Conservation (phyloP, 2,113 vertebrate species). For the Abramis brama region DNA sequence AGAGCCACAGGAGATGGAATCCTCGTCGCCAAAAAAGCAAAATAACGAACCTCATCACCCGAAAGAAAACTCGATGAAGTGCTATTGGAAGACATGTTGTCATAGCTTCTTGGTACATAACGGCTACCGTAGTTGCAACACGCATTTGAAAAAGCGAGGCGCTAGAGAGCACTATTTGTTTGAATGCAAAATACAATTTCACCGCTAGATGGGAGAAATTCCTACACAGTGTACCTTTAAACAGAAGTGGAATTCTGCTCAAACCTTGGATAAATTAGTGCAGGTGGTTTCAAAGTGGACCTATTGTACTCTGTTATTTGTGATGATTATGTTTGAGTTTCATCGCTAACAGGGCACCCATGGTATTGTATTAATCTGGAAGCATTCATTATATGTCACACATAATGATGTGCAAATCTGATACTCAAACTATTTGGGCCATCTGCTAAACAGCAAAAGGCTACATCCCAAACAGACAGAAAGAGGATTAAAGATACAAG, state of each 20-base stretch:
- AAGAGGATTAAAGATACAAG: conserved; percentile 28
- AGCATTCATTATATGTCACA: conserved; percentile 15
- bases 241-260: background rate
- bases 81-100: too few species aligned
- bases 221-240: too few species aligned
- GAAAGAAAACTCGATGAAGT: too few species aligned
- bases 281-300: background rate
- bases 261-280: background rate
- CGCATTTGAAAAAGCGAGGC: too few species aligned
- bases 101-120: too few species aligned
- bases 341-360: background rate
- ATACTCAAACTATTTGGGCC: conserved; percentile 30
- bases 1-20: too few species aligned
- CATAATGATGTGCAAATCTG: conserved; percentile 31
- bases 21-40: too few species aligned
- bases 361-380: background rate
- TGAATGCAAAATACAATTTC: too few species aligned
- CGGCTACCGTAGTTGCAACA: too few species aligned
- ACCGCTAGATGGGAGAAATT: too few species aligned
- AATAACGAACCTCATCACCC: too few species aligned
- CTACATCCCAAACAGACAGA: conserved; percentile 22
- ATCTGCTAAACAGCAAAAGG: conserved; percentile 37
- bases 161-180: too few species aligned
- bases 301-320: background rate
- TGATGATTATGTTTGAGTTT: background rate